Conservation (phyloP, 2,113 vertebrate species). For the Mola mola region DNA sequence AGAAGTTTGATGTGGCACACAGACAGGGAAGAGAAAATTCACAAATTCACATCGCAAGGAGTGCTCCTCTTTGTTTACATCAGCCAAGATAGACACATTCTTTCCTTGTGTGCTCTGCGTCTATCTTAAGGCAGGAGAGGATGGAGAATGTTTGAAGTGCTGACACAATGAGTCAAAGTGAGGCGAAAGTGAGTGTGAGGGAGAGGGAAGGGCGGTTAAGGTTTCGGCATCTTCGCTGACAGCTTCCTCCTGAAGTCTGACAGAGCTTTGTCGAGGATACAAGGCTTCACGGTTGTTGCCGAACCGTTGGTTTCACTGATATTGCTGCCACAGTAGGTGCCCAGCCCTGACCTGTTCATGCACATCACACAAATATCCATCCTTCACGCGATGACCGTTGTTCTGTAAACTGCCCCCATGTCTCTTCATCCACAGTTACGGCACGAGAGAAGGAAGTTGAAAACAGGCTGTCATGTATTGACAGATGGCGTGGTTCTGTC, state of each 20-base stretch:
- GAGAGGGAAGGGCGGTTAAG: slow-evolving; percentile 53
- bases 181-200: slow-evolving; percentile 51
- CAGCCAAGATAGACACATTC: slow-evolving; percentile 52
- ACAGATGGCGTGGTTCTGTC: slow-evolving; percentile 61
- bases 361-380: slow-evolving; percentile 39
- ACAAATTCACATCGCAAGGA: slow-evolving; percentile 31
- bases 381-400: slow-evolving; percentile 11
- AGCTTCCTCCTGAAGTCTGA: slow-evolving; percentile 67
- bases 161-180: slow-evolving; percentile 69
- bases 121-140: slow-evolving; percentile 57
- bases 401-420: not conserved
- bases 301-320: slow-evolving; percentile 51
- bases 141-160: slow-evolving; percentile 61
- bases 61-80: slow-evolving; percentile 55
- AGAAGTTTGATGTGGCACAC: slow-evolving; percentile 38
- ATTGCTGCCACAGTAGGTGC: slow-evolving; percentile 33
- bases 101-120: slow-evolving; percentile 47
- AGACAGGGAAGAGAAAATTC: slow-evolving; percentile 32
- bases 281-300: slow-evolving; percentile 40
- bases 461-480: slow-evolving; percentile 44
- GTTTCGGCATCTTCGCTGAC: slow-evolving; percentile 56
- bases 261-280: slow-evolving; percentile 59
- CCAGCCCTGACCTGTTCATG: slow-evolving; percentile 57
- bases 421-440: slow-evolving; percentile 11
- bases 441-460: slow-evolving; percentile 22